Evolutionary conservation across 2,797 vertebrate species (phyloP).

Genomic region (Mormyrus proboscirostris): DNA sequence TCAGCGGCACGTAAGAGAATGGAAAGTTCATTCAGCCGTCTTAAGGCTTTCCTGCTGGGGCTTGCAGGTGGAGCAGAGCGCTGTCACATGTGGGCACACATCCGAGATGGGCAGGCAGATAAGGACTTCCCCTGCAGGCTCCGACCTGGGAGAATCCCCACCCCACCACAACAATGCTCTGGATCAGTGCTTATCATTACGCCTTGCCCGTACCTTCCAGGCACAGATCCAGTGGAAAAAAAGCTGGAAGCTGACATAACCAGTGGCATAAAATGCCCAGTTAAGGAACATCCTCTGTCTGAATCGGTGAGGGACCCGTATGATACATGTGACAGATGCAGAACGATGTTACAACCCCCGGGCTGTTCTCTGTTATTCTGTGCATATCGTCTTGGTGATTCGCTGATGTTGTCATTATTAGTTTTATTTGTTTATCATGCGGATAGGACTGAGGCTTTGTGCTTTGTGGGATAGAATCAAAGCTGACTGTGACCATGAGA

Average conservation of each 20-base stretch:
- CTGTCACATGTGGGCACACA: background rate
- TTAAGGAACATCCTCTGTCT: background rate
- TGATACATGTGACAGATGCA: background rate
- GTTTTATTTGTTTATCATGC: background rate
- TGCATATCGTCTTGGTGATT: background rate
- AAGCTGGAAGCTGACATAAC: background rate
- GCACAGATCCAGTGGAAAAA: background rate
- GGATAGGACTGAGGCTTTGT: background rate
- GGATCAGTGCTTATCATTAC: constrained; percentile 7
- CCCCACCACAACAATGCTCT: background rate
- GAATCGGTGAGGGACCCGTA: background rate
- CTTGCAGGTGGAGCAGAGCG: background rate
- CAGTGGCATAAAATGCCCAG: background rate
- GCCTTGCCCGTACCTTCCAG: background rate
- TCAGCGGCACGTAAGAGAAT: background rate
- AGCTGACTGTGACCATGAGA: background rate
- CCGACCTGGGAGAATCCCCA: constrained; percentile 6
- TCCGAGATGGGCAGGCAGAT: constrained; percentile 1
- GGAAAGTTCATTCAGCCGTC: background rate
- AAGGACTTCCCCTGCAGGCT: background rate
- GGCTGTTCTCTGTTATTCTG: background rate
- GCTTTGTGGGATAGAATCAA: background rate
- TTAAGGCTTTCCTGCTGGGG: background rate
- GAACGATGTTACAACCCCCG: background rate
- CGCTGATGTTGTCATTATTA: background rate